Base-by-base conservation (phyloP, 2,113 vertebrate genomes). In the Chaetorhynchus papuensis region DNA sequence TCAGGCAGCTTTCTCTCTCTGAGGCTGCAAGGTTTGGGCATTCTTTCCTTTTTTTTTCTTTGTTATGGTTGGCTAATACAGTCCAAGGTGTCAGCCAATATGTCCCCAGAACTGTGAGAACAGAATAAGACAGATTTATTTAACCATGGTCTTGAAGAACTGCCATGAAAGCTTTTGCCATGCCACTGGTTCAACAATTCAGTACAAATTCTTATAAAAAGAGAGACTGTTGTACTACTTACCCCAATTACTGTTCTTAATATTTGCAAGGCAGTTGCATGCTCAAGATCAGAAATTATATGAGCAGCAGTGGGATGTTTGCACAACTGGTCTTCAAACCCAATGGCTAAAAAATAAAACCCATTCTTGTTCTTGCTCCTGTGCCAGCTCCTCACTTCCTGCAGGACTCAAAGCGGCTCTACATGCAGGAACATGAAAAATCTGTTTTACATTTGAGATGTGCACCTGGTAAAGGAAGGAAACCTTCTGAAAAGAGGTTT, bases 11-110 rank as follows among this genome's bases (percentile, higher is more conserved):
- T n/a, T 69, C 68, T 47, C 49, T 76, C 31, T 78, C n/a, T 45
- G 20, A 90, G 30, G 7, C 63, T 39, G 11, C 12, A 69, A 68
- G 16, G 6, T 45, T 85, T 37, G 14, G 9, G 8, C 3, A 27
- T 47, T 65, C 4, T n/a, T 49, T 27, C 3, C 21, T 41, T 41
- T 49, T 26, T 23, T 23, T 27, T 13, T 52, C 33, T 44, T n/a
- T 24, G 1, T 1, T 39, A 6, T 23, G 11, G 14, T 14, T 84
- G 22, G 15, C 44, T 84, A 71, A 30, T 39, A 52, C 10, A 59
- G 33, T 47, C 28, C 2, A 0, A 22, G 15, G 10, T 64, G 22
- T 16, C 24, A 35, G 21, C 4, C 9, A 2, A 0, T 64, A 17
- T 10, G 18, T 56, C 35, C 56, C 33, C 22, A 66, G 47, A 42